phyloP scores from a whole-genome alignment of 2,888 invertebrate genomes.

The Rhagonycha fulva region DNA sequence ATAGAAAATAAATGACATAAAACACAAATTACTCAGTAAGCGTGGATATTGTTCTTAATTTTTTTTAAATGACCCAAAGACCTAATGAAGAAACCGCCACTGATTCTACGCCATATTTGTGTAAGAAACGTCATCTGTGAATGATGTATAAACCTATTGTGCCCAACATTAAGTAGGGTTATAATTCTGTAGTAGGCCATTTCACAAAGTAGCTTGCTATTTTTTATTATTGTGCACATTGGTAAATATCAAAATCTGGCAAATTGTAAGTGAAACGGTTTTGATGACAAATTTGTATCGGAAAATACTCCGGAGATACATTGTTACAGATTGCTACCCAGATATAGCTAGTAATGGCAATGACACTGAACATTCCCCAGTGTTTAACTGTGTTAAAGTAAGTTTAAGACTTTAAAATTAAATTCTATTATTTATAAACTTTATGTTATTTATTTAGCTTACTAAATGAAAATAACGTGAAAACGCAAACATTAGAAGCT shows the following conservation, averaged over 20 bases:
- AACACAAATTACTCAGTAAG: too few relatives aligned
- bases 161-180: neutral
- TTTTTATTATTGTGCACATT: neutral
- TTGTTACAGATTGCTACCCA: neutral
- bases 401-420: conserved; percentile 17
- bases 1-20: too few relatives aligned
- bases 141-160: too few relatives aligned
- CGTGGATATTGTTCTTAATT: too few relatives aligned
- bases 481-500: conserved; percentile 74
- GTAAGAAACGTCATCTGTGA: too few relatives aligned
- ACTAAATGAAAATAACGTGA: conserved; percentile 73
- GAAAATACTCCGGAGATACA: neutral
- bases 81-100: too few relatives aligned
- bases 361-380: conserved; percentile 59
- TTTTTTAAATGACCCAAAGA: too few relatives aligned
- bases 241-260: neutral
- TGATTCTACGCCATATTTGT: too few relatives aligned
- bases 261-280: neutral
- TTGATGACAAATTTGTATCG: neutral
- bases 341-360: conserved; percentile 40
- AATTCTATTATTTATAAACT: conserved; percentile 3
- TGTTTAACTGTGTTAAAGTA: conserved; percentile 58
- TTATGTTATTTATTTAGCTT: conserved; percentile 59
- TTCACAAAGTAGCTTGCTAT: too few relatives aligned
- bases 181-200: too few relatives aligned